A percentile compares a stretch with the other conserved stretches of the same genome.
phyloP scores from a whole-genome alignment of 2,888 invertebrate species.

The Arctia plantaginis region DNA sequence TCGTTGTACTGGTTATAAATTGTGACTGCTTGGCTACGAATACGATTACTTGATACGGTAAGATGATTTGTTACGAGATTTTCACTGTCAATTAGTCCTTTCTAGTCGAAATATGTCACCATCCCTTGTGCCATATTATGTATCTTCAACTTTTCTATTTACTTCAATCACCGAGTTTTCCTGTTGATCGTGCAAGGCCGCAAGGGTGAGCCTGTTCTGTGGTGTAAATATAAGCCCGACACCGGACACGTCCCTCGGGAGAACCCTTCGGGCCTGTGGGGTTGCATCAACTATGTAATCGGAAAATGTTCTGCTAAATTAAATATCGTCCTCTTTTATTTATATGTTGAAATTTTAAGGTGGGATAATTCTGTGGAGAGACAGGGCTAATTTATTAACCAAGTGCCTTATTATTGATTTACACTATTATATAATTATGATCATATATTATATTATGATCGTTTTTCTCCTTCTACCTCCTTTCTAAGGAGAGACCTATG shows the following conservation, averaged over 20 bases:
- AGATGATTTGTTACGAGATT: too few relatives aligned
- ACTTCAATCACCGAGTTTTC: conserved; percentile 14
- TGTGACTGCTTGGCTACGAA: too few relatives aligned
- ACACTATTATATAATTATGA: too few relatives aligned
- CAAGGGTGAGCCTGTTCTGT: background rate
- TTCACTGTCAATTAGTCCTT: background rate
- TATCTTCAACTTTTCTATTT: conserved; percentile 9
- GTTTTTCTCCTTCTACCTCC: too few relatives aligned
- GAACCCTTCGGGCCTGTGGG: conserved; percentile 9
- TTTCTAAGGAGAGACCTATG: too few relatives aligned
- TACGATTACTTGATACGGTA: too few relatives aligned
- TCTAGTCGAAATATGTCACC: background rate
- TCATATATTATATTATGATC: too few relatives aligned
- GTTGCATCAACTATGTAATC: conserved; percentile 37
- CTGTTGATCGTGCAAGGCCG: conserved; percentile 5
- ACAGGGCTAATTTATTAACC: background rate
- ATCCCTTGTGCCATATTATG: conserved; percentile 4
- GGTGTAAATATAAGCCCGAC: conserved; percentile 35
- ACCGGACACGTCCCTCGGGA: conserved; percentile 27
- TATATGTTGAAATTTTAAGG: conserved; percentile 16
- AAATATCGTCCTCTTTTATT: conserved; percentile 34
- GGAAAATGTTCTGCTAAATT: conserved; percentile 42
- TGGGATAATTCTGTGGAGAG: background rate
- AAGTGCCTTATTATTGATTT: too few relatives aligned
- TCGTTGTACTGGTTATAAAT: too few relatives aligned